phyloP scores from a whole-genome alignment of 2,113 vertebrate species.

The Cettia cetti region DNA sequence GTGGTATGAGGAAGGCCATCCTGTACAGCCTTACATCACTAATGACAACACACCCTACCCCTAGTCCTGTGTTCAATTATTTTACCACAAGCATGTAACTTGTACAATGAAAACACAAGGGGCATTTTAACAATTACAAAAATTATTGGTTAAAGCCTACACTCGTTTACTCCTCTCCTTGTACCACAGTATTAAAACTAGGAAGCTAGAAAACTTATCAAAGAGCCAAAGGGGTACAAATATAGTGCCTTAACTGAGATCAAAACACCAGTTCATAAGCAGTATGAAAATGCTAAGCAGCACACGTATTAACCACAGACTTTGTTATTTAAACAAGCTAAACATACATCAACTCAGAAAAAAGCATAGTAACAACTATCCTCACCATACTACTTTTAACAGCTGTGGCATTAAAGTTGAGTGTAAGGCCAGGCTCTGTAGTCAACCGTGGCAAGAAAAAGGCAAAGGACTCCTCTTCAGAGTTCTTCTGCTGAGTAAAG shows the following conservation, averaged over 20 bases:
- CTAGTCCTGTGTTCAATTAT: neutral
- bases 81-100: neutral
- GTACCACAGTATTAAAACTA: neutral
- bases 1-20: neutral
- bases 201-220: neutral
- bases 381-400: constrained; percentile 88
- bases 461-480: constrained; percentile 63
- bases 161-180: neutral
- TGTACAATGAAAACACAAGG: neutral
- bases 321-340: neutral
- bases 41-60: neutral
- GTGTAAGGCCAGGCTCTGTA: constrained; percentile 69
- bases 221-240: neutral
- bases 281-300: neutral
- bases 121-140: neutral
- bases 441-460: constrained; percentile 81
- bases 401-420: constrained; percentile 89
- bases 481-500: constrained; percentile 52
- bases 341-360: neutral
- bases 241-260: neutral
- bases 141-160: neutral
- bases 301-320: neutral
- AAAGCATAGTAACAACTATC: neutral
- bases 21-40: neutral
- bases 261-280: neutral